These are phyloP conservation scores for Microcebus tavaratra DNA, from an alignment of 2,113 vertebrate species.

Conservation along the genomic window DNA sequence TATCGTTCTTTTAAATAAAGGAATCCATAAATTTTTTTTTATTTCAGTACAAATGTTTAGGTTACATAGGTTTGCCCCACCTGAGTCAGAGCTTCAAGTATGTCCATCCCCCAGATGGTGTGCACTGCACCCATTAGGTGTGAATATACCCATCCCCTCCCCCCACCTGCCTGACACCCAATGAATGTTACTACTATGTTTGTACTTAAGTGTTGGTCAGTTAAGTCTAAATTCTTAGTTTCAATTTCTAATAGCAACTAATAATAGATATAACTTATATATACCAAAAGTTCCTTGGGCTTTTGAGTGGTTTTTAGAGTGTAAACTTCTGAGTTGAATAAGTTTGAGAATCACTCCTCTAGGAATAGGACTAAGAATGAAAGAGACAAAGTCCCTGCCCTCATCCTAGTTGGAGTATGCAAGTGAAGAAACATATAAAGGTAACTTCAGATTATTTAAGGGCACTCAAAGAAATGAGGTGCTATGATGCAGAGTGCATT, in stretches of 20 bases:
- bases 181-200: too few species aligned
- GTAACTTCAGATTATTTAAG: not conserved
- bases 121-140: too few species aligned
- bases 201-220: too few species aligned
- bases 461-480: not conserved
- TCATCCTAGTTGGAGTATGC: not conserved
- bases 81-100: too few species aligned
- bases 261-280: not conserved
- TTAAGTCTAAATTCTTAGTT: not conserved
- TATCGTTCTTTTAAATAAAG: constrained; percentile 8
- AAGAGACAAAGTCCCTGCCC: not conserved
- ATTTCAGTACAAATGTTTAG: too few species aligned
- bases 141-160: too few species aligned
- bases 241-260: constrained; percentile 8
- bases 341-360: not conserved
- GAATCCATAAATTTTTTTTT: not conserved
- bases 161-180: too few species aligned
- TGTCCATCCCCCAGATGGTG: too few species aligned
- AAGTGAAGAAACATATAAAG: not conserved
- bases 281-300: not conserved
- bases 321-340: not conserved
- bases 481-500: not conserved
- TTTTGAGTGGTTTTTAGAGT: not conserved
- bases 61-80: too few species aligned
- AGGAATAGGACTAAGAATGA: not conserved